Evolutionary conservation across 2,888 invertebrate genomes (phyloP), one percentile per base, ranked within the genome.

Genomic region (Xanthorhoe spadicearia): DNA sequence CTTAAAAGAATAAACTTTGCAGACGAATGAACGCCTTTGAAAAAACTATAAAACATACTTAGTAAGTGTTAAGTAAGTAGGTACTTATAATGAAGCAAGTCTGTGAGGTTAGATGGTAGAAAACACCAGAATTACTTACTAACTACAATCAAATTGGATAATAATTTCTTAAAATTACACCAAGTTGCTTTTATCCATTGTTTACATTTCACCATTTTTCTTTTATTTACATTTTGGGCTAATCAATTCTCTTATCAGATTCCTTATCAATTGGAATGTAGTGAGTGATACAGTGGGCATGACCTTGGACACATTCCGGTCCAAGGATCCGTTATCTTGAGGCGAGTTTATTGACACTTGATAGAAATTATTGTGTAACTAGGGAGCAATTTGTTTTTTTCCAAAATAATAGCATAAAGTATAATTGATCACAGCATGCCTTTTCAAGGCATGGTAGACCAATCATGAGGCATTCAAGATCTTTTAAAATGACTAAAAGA

Each of bases 211-310:
- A 19, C 48, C 55, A 60, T 55, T 43, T 49, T 18, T 19, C 9
- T 13, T 43, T 58, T 54, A 35, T 19, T 32, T 35, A 57, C 15
- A 53, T 48, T 62, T 66, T 60, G 53, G 65, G 61, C 54, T 51
- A 52, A 61, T 61, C 49, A 56, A 48, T 8, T n/a, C 38, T 57
- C 18, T 68, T 71, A 71, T 73, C 70, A 68, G 55, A 18, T 28
- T 18, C 53, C 32, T 62, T 69, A 64, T 69, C 60, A 68, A 76
- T 71, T 73, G 74, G 54, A 76, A 73, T 74, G 79, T 80, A 75
- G 75, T 71, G 69, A 71, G 72, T 73, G 80, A 78, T 77, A 76
- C 75, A 43, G 72, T 74, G 69, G 69, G 66, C 43, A 17, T 74
- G 71, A 75, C 82, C 81, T 81, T 81, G 77, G 58, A 69, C 38